Evolutionary conservation across 2,797 vertebrate genomes (phyloP).

Genomic region (Ambastaia sidthimunki): DNA sequence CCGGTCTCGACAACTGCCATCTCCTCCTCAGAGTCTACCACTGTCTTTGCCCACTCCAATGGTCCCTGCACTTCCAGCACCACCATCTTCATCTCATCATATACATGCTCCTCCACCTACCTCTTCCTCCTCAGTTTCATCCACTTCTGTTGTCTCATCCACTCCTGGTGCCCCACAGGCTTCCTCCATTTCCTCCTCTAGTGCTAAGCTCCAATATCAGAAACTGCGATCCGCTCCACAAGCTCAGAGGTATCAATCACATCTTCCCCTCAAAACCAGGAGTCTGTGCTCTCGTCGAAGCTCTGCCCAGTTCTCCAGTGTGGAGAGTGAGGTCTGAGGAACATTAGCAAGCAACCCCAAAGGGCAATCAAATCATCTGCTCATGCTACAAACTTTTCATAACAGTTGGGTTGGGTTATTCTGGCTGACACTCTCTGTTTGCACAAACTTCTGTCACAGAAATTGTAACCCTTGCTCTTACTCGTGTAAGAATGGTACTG

Average conservation of each 20-base stretch:
- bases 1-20: constrained; percentile 65
- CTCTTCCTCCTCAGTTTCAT: constrained; percentile 86
- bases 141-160: constrained; percentile 79
- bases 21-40: constrained; percentile 71
- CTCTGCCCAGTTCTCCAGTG: constrained; percentile 91
- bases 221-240: constrained; percentile 81
- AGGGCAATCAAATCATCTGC: constrained; percentile 24
- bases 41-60: constrained; percentile 68
- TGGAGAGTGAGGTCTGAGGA: constrained; percentile 90
- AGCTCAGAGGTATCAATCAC: constrained; percentile 82
- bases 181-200: constrained; percentile 82
- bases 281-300: constrained; percentile 88
- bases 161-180: constrained; percentile 79
- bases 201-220: constrained; percentile 89
- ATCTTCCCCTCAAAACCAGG: constrained; percentile 84
- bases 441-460: constrained; percentile 53
- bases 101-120: constrained; percentile 74
- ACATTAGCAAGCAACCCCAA: constrained; percentile 40
- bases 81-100: constrained; percentile 73
- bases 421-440: constrained; percentile 36
- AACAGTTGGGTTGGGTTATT: constrained; percentile 40
- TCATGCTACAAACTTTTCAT: constrained; percentile 46
- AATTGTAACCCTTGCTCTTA: constrained; percentile 51
- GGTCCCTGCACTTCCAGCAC: constrained; percentile 77
- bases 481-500: constrained; percentile 54